Conservation (phyloP, 2,113 vertebrate genomes). For the Cyphomyrus plagiostoma region DNA sequence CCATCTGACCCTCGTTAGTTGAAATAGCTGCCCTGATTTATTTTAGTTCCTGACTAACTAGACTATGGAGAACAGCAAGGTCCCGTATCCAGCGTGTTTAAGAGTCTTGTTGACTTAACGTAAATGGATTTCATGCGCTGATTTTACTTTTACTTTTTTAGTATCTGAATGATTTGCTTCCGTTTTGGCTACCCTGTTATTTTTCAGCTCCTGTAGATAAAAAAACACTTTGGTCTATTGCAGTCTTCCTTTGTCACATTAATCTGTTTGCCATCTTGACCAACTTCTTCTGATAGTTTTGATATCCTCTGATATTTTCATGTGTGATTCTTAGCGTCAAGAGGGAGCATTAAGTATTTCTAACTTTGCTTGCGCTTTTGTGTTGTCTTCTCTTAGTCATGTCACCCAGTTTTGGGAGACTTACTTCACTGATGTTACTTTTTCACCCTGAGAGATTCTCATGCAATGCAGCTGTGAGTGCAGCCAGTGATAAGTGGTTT, state of each 20-base stretch:
- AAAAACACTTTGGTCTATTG: not conserved
- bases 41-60: not conserved
- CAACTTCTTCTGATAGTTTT: not conserved
- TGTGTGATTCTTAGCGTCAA: not conserved
- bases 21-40: not conserved
- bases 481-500: conserved; percentile 13
- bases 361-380: not conserved
- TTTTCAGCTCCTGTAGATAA: not conserved
- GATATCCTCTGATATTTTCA: not conserved
- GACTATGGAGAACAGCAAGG: not conserved
- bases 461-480: not conserved
- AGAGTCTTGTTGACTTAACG: not conserved
- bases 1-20: not conserved
- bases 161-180: not conserved
- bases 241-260: not conserved
- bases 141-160: not conserved
- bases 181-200: not conserved
- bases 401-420: not conserved
- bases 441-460: not conserved
- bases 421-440: not conserved
- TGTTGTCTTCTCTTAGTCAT: not conserved
- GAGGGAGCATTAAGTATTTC: not conserved
- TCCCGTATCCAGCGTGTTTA: not conserved
- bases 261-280: not conserved
- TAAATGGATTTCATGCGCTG: not conserved